phyloP scores from a whole-genome alignment of 2,113 vertebrate genomes.

The Diadophis punctatus region DNA sequence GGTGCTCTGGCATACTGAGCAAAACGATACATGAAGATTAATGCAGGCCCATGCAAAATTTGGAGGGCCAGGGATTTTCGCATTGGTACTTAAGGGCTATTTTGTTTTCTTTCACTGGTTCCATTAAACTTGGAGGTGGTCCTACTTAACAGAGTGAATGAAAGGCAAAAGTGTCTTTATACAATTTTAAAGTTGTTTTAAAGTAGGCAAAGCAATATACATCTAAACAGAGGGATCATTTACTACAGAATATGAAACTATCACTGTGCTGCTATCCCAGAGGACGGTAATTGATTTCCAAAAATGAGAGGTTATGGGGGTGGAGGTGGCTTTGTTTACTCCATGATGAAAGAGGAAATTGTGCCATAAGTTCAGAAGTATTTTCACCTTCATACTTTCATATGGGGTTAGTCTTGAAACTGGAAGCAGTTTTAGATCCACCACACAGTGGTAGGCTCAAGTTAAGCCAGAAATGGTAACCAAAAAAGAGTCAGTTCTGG shows the following conservation, averaged over 20 bases:
- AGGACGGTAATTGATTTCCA: not conserved
- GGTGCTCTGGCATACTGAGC: not conserved
- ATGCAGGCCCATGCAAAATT: not conserved
- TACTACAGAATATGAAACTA: not conserved
- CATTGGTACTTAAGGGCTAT: not conserved
- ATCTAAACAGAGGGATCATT: not conserved
- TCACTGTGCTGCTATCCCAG: not conserved
- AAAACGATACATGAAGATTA: not conserved
- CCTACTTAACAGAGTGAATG: not conserved
- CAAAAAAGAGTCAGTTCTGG: not conserved
- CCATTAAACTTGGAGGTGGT: not conserved
- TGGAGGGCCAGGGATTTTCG: not conserved
- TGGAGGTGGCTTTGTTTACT: not conserved
- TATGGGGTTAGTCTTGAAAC: not conserved
- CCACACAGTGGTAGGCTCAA: not conserved
- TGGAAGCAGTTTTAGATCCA: not conserved
- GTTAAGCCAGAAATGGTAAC: not conserved
- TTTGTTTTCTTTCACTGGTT: not conserved
- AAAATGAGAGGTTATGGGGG: not conserved
- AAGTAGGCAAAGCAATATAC: not conserved
- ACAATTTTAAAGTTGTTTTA: not conserved
- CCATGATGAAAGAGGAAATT: not conserved
- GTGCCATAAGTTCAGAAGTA: not conserved
- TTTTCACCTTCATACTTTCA: not conserved
- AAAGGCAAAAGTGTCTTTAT: not conserved